Conservation (phyloP, 2,888 invertebrate genomes). For the Mycalesis mineus region DNA sequence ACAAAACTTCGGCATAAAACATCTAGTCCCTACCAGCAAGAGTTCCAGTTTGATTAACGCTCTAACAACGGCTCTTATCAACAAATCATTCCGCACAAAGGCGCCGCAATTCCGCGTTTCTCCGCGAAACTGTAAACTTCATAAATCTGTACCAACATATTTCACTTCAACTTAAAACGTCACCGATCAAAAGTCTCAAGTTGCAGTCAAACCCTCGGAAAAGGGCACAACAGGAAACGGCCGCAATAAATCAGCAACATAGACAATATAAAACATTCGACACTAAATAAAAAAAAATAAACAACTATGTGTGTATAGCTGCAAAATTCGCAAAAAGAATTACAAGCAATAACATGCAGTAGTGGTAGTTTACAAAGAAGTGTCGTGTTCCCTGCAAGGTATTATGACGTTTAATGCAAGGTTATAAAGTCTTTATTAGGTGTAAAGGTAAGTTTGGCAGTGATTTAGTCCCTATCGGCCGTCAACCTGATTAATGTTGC, state of each 20-base stretch:
- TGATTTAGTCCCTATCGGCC: conserved; percentile 77
- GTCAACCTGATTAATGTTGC: conserved; percentile 77
- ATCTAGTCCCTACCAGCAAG: neutral
- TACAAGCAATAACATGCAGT: conserved; percentile 76
- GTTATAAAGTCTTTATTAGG: conserved; percentile 44
- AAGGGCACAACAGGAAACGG: conserved; percentile 61
- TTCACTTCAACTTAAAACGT: conserved; percentile 19
- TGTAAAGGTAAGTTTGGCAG: conserved; percentile 54
- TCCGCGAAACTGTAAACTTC: conserved; percentile 19
- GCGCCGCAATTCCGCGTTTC: conserved; percentile 4
- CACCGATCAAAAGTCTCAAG: conserved; percentile 45
- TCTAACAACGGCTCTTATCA: conserved; percentile 22
- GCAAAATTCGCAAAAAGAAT: conserved; percentile 74
- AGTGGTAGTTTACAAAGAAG: conserved; percentile 56
- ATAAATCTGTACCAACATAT: conserved; percentile 25
- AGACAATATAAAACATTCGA: conserved; percentile 65
- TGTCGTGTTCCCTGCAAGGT: conserved; percentile 20
- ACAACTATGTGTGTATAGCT: conserved; percentile 45
- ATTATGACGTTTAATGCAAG: conserved; percentile 41
- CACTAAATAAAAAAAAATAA: conserved; percentile 57
- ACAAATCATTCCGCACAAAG: conserved; percentile 17
- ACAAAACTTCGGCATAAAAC: too few relatives aligned
- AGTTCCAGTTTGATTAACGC: conserved; percentile 21
- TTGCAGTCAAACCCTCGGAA: conserved; percentile 60
- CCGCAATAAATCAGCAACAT: conserved; percentile 63